Evolutionary conservation across 2,113 vertebrate genomes (phyloP).

Genomic region (Dicentrarchus labrax): DNA sequence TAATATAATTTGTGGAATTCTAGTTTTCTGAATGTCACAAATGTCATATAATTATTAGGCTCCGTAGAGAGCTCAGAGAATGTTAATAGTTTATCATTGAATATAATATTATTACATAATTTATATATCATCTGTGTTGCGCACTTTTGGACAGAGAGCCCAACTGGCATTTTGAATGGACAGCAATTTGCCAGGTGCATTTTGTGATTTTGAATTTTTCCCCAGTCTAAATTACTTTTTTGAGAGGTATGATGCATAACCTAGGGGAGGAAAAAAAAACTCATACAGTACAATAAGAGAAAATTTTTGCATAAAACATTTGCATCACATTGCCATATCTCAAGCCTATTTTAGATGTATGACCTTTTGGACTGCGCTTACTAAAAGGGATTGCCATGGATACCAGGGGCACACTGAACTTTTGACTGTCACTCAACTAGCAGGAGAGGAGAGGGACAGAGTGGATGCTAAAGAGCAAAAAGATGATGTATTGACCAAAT

Average conservation of each 20-base stretch:
- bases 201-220: slow-evolving; percentile 12
- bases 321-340: slow-evolving; percentile 43
- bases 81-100: slow-evolving; percentile 1
- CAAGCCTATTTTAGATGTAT: slow-evolving; percentile 18
- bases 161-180: slow-evolving; percentile 25
- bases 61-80: background rate
- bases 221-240: slow-evolving; percentile 10
- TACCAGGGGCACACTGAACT: background rate
- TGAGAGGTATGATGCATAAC: slow-evolving; percentile 19
- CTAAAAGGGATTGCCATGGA: slow-evolving; percentile 10
- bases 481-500: background rate
- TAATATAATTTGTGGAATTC: background rate
- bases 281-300: slow-evolving; percentile 10
- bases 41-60: background rate
- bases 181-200: slow-evolving; percentile 33
- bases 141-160: slow-evolving; percentile 16
- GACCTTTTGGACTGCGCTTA: slow-evolving; percentile 43
- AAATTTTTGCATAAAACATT: slow-evolving; percentile 33
- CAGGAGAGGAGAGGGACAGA: background rate
- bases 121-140: background rate
- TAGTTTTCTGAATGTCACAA: slow-evolving; percentile 22
- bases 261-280: background rate
- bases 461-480: background rate
- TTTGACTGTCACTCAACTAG: slow-evolving; percentile 3
- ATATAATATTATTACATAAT: background rate